Evolutionary conservation across 2,113 vertebrate species (phyloP), one percentile per base, ranked within the genome.

Genomic region (Muscicapa adusta): DNA sequence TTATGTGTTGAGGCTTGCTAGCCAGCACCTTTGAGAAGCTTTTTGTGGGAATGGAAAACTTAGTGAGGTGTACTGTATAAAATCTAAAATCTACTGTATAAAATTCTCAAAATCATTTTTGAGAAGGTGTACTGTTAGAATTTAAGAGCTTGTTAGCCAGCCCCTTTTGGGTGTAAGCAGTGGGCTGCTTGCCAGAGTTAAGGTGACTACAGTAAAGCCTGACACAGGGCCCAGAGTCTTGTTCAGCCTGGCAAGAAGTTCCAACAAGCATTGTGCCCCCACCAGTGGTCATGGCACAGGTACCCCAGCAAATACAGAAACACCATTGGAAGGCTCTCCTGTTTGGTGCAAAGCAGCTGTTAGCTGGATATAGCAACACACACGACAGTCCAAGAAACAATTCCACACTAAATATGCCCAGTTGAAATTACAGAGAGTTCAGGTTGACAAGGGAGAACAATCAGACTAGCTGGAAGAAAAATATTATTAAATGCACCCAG

Each of bases 251-350:
- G 43, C 0, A 0, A 31, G 70, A 60, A 53, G 29, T n/a, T 31
- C n/a, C 10, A 73, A 9, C 7, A 19, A 74, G 17, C 38, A 38
- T 14, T 1, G 0, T 26, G 45, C 4, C 10, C 22, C 22, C 5
- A 19, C 12, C 31, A 28, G 14, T 3, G 18, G 28, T 20, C 16
- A n/a, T 20, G 7, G 36, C 38, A 38, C 60, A 43, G 51, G 34
- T 8, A 17, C 36, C 56, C 34, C 50, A 57, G 29, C 23, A 67
- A 11, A 43, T 3, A 33, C 18, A 79, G 60, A 91, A 92, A 62
- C 6, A 22, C 10, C 42, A 56, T 0, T 11, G 33, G 73, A 88
- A 63, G 28, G 12, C 20, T 34, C 18, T 29, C 11, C 15, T 5
- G 5, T 31, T 53, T 54, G 29, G 23, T n/a, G 54, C n/a, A 77